Evolutionary conservation across 2,797 vertebrate genomes (phyloP).

Genomic region (Poecilia velifera): DNA sequence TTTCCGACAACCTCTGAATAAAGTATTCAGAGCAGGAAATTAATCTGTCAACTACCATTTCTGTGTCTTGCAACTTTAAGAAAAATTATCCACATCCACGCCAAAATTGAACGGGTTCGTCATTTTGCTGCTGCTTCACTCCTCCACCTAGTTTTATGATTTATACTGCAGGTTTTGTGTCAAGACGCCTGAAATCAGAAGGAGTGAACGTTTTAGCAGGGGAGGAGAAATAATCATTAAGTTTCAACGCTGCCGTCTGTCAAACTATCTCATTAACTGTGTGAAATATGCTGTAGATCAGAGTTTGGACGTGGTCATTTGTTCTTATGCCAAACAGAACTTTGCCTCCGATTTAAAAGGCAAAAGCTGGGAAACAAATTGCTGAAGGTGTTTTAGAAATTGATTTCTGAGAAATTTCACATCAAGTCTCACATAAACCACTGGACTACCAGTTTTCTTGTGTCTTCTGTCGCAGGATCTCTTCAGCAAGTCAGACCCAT

Average conservation of each 20-base stretch:
- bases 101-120: neutral
- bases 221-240: neutral
- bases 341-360: neutral
- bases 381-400: neutral
- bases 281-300: neutral
- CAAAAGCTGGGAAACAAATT: neutral
- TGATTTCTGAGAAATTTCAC: neutral
- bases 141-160: neutral
- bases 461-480: slow-evolving; percentile 84
- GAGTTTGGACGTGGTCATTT: slow-evolving; percentile 10
- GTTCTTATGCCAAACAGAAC: slow-evolving; percentile 16
- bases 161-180: neutral
- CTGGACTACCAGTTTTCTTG: neutral
- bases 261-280: neutral
- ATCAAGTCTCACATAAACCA: neutral
- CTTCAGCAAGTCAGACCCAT: slow-evolving; percentile 97
- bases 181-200: neutral
- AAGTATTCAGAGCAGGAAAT: neutral
- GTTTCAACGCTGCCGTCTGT: neutral
- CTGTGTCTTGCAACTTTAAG: neutral
- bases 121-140: neutral
- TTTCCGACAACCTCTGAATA: slow-evolving; percentile 2
- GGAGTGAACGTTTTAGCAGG: neutral
- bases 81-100: neutral
- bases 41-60: neutral